Evolutionary conservation across 1,140 invertebrate genomes (phyloP), one percentile per base, ranked within the genome.

Genomic region (Pygmarrhopalites habei): DNA sequence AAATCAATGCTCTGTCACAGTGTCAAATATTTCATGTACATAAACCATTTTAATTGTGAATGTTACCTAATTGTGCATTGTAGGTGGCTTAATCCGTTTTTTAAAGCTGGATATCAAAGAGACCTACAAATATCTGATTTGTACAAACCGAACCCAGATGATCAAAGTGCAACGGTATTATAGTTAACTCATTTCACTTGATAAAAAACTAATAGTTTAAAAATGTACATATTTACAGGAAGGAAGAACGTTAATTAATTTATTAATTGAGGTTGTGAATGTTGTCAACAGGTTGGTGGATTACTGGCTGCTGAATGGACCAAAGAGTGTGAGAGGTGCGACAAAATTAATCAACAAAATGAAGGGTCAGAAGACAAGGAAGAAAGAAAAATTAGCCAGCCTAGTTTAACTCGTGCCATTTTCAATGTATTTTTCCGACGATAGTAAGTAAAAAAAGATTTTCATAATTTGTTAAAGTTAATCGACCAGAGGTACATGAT

Each of bases 371-470:
- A 41, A 21, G 28, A 28, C 1, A 57, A 60, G 49, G 21, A 47
- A 39, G 30, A 29, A 4, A 14, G 28, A 58, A 67, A 49, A 51
- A 47, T 12, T 55, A 32, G 19, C 68, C 73, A 43, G 72, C 77
- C 28, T 74, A 75, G 65, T 69, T 77, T 56, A 58, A 69, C 14
- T 0, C 71, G 60, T 58, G 74, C 75, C 5, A 64, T 79, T 44
- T 53, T 73, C 5, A 52, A 72, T 29, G 66, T 72, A n/a, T 77
- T 77, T 73, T 73, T 74, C 12, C n/a, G 69, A 3, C 61, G 73
- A 46, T 79, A 76, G n/a, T n/a, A n/a, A n/a, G n/a, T n/a, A n/a
- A n/a, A n/a, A n/a, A n/a, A n/a, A n/a, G n/a, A n/a, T n/a, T n/a
- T n/a, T n/a, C n/a, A n/a, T n/a, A n/a, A n/a, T n/a, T n/a, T n/a